Percentiles rank a stretch among this genome's conserved stretches.
These are phyloP conservation scores for Phaonia tiefii DNA, from an alignment of 2,888 invertebrate genomes.

Conservation along the genomic window DNA sequence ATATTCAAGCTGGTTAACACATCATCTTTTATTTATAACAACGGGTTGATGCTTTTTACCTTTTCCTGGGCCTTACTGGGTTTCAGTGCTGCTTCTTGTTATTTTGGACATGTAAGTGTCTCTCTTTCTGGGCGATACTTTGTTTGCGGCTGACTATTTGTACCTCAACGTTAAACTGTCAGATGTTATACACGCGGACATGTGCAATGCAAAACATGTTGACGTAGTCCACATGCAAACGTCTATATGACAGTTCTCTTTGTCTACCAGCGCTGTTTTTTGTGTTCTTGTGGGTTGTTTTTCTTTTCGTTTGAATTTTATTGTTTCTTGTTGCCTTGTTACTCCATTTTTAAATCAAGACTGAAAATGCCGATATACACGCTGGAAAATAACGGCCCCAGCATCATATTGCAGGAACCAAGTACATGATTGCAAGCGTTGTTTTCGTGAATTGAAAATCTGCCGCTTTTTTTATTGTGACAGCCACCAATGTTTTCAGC, in stretches of 20 bases:
- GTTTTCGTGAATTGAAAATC: no score
- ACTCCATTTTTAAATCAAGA: conserved; percentile 16
- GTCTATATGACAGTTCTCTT: conserved; percentile 22
- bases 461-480: no score
- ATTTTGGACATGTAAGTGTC: background rate
- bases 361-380: background rate
- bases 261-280: no score
- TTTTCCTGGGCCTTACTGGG: background rate
- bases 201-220: conserved; percentile 45
- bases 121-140: background rate
- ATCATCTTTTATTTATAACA: conserved; percentile 9
- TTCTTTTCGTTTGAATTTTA: no score
- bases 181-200: conserved; percentile 47
- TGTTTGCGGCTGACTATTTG: background rate
- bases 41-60: background rate
- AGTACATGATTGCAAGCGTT: no score
- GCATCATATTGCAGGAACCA: no score
- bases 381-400: no score
- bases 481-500: no score
- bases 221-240: conserved; percentile 54
- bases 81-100: background rate
- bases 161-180: conserved; percentile 29
- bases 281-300: no score
- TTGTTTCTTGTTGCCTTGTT: conserved; percentile 43
- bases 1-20: background rate